These are phyloP conservation scores for Agapostemon virescens DNA, from an alignment of 2,888 invertebrate species.

Conservation along the genomic window DNA sequence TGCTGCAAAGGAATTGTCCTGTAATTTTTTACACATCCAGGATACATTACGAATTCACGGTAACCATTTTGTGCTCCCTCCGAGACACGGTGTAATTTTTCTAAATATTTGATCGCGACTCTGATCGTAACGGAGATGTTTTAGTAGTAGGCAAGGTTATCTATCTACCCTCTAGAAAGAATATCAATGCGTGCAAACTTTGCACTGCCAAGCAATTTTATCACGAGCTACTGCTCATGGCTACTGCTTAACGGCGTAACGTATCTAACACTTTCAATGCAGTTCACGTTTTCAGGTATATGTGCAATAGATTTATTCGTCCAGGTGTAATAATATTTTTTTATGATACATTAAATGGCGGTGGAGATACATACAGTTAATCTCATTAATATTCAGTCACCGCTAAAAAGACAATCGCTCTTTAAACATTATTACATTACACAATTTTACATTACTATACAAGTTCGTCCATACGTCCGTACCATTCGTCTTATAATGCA, in stretches of 20 bases:
- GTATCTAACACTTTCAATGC: neutral
- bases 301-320: neutral
- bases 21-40: neutral
- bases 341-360: neutral
- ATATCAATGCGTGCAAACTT: neutral
- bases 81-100: neutral
- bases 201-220: neutral
- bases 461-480: too few relatives aligned
- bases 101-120: neutral
- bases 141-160: constrained; percentile 4
- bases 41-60: neutral
- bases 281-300: neutral
- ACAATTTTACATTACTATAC: too few relatives aligned
- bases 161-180: neutral
- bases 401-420: too few relatives aligned
- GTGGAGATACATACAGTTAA: too few relatives aligned
- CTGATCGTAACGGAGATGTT: neutral
- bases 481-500: too few relatives aligned
- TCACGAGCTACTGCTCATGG: neutral
- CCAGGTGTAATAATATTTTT: neutral
- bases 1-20: neutral
- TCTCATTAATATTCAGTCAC: too few relatives aligned
- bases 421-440: too few relatives aligned
- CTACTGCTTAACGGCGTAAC: neutral
- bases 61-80: neutral